Percentiles rank a stretch among this genome's conserved stretches.
Conservation (phyloP, 2,888 invertebrate genomes). For the Meiosimyza decipiens region DNA sequence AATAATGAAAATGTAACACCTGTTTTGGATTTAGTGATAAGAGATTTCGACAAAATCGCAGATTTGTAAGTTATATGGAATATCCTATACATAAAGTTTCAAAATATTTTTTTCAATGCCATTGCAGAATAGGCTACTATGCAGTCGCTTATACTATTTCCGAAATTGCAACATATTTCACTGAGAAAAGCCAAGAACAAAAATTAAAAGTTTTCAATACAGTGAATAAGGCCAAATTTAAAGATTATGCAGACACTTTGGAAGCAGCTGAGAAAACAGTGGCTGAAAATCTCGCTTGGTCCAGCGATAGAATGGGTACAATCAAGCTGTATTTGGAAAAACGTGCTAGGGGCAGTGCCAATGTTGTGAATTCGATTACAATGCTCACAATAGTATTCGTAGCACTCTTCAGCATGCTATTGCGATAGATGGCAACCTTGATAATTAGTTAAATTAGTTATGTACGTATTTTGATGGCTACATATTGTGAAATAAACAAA, state of each 20-base stretch:
- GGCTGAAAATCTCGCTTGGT: conserved; percentile 61
- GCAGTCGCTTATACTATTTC: conserved; percentile 60
- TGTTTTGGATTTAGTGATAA: conserved; percentile 69
- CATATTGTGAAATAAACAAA: too few relatives aligned
- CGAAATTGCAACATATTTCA: conserved; percentile 60
- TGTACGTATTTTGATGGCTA: too few relatives aligned
- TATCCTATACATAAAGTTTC: too few relatives aligned
- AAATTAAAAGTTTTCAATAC: conserved; percentile 54
- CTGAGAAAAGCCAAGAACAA: conserved; percentile 52
- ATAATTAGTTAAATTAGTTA: neutral
- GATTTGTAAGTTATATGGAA: conserved; percentile 54
- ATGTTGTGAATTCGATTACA: conserved; percentile 41
- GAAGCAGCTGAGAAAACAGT: conserved; percentile 54
- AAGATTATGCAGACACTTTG: conserved; percentile 51
- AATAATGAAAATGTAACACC: conserved; percentile 70
- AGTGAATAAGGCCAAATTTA: conserved; percentile 53
- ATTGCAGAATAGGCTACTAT: conserved; percentile 57
- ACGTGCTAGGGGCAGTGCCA: conserved; percentile 23
- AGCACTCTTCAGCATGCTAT: conserved; percentile 45
- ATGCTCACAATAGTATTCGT: conserved; percentile 49
- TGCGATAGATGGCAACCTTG: conserved; percentile 39
- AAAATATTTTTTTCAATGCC: neutral
- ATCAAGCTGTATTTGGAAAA: conserved; percentile 52
- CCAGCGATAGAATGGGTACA: conserved; percentile 47
- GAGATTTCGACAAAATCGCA: conserved; percentile 48